phyloP scores from a whole-genome alignment of 2,113 vertebrate species.

The Ptyas mucosa region DNA sequence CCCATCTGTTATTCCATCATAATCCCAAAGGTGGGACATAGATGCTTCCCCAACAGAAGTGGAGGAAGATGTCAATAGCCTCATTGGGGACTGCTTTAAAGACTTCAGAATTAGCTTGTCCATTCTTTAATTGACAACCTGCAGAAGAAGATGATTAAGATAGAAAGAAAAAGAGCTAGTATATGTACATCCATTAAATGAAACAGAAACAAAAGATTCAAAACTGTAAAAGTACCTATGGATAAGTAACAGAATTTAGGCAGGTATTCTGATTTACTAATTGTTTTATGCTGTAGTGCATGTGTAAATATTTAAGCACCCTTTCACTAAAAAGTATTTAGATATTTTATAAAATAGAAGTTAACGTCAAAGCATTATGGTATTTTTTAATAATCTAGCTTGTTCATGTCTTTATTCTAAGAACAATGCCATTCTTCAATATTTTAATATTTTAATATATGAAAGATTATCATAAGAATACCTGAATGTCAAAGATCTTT shows the following conservation, averaged over 20 bases:
- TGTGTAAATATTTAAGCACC: background rate
- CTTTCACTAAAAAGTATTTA: background rate
- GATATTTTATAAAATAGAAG: background rate
- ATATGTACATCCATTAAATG: background rate
- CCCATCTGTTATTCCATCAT: background rate
- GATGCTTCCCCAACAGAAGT: background rate
- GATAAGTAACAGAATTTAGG: background rate
- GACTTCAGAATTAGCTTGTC: background rate
- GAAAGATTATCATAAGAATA: background rate
- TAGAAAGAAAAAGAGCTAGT: background rate
- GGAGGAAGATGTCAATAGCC: background rate
- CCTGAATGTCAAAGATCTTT: background rate
- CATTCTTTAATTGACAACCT: background rate
- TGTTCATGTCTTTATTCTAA: background rate
- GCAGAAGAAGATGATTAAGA: background rate
- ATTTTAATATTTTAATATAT: background rate
- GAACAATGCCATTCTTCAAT: background rate
- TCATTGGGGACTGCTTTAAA: background rate
- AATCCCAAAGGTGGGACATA: background rate
- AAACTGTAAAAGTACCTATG: background rate
- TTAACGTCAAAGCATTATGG: background rate
- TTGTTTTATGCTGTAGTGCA: background rate
- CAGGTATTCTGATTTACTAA: background rate
- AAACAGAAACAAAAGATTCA: background rate
- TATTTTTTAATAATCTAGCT: background rate